Evolutionary conservation across 2,113 vertebrate species (phyloP).

Genomic region (Oreochromis spilurus): DNA sequence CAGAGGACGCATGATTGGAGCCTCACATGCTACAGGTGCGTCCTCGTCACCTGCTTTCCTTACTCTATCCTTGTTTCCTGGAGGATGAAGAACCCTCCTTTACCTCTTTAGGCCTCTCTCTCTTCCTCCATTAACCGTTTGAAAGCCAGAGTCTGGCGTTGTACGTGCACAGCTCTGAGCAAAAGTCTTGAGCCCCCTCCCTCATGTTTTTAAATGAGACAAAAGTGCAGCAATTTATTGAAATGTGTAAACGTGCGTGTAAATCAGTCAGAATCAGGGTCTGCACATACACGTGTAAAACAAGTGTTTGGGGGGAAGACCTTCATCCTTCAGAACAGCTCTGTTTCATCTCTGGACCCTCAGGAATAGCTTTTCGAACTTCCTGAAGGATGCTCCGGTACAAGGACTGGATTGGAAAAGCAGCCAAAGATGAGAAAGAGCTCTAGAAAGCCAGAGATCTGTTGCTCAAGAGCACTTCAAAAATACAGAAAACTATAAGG

Average conservation of each 20-base stretch:
- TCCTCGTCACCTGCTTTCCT: neutral
- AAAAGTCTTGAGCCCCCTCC: neutral
- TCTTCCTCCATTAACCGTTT: neutral
- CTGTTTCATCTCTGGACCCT: neutral
- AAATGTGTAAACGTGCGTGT: neutral
- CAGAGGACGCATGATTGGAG: constrained; percentile 93
- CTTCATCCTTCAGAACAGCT: neutral
- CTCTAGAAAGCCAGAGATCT: neutral
- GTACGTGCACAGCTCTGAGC: neutral
- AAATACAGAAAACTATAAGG: neutral
- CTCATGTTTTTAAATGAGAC: neutral
- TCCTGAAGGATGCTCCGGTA: neutral
- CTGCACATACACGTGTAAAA: neutral
- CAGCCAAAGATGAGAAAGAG: neutral
- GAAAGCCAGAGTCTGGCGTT: neutral
- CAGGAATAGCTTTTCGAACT: neutral
- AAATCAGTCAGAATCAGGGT: neutral
- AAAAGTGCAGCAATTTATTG: neutral
- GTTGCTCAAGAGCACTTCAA: neutral
- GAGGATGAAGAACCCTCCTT: neutral
- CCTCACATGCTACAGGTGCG: constrained; percentile 87
- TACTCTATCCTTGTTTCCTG: neutral
- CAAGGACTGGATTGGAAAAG: neutral
- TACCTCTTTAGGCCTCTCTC: neutral
- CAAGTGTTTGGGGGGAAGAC: neutral